Conservation (phyloP, 1,140 invertebrate genomes). For the Berghia stephanieae region DNA sequence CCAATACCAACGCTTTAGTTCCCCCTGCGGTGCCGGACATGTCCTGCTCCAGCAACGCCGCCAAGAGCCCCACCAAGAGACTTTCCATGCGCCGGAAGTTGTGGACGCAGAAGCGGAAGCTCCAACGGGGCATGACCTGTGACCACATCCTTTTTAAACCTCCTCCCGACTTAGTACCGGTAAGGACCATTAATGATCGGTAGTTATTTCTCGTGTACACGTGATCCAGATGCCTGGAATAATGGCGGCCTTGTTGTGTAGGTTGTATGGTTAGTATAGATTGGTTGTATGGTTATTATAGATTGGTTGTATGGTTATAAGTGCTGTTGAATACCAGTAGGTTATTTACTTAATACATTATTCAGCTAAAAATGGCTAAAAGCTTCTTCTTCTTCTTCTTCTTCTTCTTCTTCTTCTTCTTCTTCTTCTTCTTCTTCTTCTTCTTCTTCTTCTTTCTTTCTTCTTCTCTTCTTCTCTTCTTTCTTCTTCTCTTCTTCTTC, state of each 20-base stretch:
- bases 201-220: too few species aligned
- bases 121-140: constrained; percentile 35
- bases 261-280: neutral
- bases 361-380: neutral
- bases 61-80: neutral
- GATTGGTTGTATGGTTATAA: neutral
- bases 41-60: neutral
- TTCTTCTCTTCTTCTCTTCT: constrained; percentile 4
- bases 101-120: constrained; percentile 39
- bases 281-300: neutral
- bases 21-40: too few species aligned
- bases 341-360: neutral
- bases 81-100: constrained; percentile 40
- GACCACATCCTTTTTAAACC: constrained; percentile 34
- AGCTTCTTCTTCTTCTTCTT: neutral
- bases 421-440: constrained; percentile 5
- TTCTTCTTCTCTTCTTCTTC: neutral
- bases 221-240: too few species aligned
- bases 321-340: too few species aligned
- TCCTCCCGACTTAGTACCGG: constrained; percentile 28
- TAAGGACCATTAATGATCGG: neutral
- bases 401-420: neutral
- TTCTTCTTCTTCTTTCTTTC: constrained; percentile 13
- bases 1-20: too few species aligned
- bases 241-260: too few species aligned